Evolutionary conservation across 2,113 vertebrate genomes (phyloP), one percentile per base, ranked within the genome.

Genomic region (Ascaphus truei): DNA sequence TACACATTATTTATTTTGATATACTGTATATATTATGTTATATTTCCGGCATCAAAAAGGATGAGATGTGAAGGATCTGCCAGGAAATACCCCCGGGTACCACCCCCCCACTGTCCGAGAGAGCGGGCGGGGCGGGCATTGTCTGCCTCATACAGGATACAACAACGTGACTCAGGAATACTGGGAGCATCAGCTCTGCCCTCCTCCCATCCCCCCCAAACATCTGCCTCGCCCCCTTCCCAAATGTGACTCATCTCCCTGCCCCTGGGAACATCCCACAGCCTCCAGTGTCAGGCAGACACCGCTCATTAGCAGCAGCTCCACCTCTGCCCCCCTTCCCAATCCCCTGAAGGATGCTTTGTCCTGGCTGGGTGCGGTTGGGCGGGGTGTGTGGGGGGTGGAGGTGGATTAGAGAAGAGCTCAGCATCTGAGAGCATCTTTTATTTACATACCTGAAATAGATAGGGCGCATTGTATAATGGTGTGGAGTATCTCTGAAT

Each of bases 91-190:
- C n/a, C n/a, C n/a, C n/a, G n/a, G n/a, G n/a, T n/a, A n/a, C n/a
- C n/a, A n/a, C n/a, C n/a, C n/a, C n/a, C n/a, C n/a, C n/a, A n/a
- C n/a, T n/a, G n/a, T n/a, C n/a, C 10, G 34, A 37, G 5, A 37
- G 62, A 36, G 16, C 26, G 12, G 12, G 39, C 56, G 56, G 36
- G 15, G 4, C 11, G 10, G 13, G 11, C 11, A 61, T 61, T 61
- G 57, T 71, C 47, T 60, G 5, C n/a, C 5, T 5, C 43, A 16
- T n/a, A 26, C 43, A 68, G 66, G 41, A 16, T n/a, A 26, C 43
- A 68, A 55, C 43, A 37, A 18, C 41, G 59, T 68, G 52, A 68
- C 52, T 68, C 39, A 68, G 52, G n/a, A n/a, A n/a, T n/a, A n/a
- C n/a, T n/a, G n/a, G n/a, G n/a, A n/a, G 1, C 10, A 18, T 25